These are phyloP conservation scores for Phaonia tiefii DNA, from an alignment of 2,888 invertebrate genomes.

Conservation along the genomic window DNA sequence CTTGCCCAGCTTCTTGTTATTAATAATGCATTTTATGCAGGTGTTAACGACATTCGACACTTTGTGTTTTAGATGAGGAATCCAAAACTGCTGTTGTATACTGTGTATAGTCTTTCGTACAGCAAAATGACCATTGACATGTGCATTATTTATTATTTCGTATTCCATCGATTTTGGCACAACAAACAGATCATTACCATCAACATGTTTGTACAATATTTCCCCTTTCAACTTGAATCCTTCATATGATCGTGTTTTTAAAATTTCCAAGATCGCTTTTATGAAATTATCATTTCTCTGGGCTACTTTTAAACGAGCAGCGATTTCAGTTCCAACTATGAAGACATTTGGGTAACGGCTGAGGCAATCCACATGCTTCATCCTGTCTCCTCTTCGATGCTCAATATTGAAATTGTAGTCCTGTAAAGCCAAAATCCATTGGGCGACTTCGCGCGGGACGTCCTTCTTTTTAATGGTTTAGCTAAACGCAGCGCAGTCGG, in stretches of 20 bases:
- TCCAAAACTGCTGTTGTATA: no score
- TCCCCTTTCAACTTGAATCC: conserved; percentile 48
- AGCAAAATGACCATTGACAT: no score
- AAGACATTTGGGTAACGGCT: conserved; percentile 39
- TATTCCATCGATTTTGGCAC: conserved; percentile 57
- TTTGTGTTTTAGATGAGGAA: no score
- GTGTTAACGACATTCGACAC: no score
- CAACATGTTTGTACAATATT: conserved; percentile 45
- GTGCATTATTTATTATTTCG: conserved; percentile 44
- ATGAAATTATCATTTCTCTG: conserved; percentile 53
- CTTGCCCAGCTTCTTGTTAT: no score
- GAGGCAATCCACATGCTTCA: conserved; percentile 49
- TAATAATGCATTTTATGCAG: no score
- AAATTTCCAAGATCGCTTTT: conserved; percentile 49
- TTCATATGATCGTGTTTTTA: conserved; percentile 46
- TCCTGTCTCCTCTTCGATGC: conserved; percentile 4
- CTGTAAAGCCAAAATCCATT: conserved; percentile 56
- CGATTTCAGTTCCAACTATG: conserved; percentile 7
- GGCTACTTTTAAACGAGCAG: conserved; percentile 37
- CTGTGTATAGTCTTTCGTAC: no score
- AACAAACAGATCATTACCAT: conserved; percentile 51
- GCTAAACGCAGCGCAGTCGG: conserved; percentile 52
- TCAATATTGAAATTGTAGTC: conserved; percentile 44
- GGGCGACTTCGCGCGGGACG: no score
- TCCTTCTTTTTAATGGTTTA: no score